phyloP scores from a whole-genome alignment of 2,113 vertebrate species.

The Colaptes auratus region DNA sequence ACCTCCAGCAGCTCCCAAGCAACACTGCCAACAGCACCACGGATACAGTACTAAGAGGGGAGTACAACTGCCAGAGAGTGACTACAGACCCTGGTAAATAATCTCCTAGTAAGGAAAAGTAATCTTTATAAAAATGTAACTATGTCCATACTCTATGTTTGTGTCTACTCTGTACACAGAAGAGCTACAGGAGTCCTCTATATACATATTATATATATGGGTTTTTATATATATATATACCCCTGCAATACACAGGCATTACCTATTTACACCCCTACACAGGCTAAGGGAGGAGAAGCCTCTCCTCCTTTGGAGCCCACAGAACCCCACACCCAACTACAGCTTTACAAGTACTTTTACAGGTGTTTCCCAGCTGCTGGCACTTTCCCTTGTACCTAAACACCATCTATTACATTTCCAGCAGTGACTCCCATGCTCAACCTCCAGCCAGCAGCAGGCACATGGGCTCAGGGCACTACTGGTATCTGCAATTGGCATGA shows the following conservation, averaged over 20 bases:
- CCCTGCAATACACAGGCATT: constrained; percentile 18
- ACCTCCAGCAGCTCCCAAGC: not conserved
- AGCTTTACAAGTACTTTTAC: not conserved
- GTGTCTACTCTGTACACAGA: not conserved
- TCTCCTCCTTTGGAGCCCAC: not conserved
- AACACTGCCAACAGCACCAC: not conserved
- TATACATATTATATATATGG: not conserved
- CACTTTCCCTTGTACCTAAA: not conserved
- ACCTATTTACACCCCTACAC: constrained; percentile 12
- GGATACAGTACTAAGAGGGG: not conserved
- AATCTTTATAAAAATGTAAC: constrained; percentile 44
- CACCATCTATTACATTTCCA: accelerated
- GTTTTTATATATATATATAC: constrained; percentile 46
- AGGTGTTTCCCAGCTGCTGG: too few species aligned
- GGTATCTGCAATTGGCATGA: accelerated
- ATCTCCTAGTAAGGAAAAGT: not conserved
- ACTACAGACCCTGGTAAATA: not conserved
- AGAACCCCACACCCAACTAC: accelerated
- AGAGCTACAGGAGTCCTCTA: not conserved
- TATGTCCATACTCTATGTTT: not conserved
- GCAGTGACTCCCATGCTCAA: accelerated
- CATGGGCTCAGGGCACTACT: not conserved
- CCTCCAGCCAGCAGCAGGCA: not conserved
- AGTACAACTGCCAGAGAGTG: not conserved
- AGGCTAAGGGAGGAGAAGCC: not conserved